Percentiles rank a stretch among this genome's conserved stretches.
phyloP scores from a whole-genome alignment of 2,797 vertebrate species.

The Leucoraja ocellata region DNA sequence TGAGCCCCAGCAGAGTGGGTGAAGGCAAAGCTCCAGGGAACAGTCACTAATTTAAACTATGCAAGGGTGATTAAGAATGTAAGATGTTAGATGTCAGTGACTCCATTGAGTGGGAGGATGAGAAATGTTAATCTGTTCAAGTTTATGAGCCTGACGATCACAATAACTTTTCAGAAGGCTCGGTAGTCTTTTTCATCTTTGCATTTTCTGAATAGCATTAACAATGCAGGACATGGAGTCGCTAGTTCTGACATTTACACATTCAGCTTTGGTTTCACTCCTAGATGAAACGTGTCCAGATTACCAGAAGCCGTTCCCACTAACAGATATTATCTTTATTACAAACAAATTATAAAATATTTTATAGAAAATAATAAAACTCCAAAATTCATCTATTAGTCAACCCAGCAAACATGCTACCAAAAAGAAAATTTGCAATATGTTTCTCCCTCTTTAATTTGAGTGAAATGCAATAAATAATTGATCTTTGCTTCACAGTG shows the following conservation, averaged over 20 bases:
- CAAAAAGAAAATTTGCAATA: background rate
- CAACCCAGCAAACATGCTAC: background rate
- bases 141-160: background rate
- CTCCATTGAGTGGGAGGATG: background rate
- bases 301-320: background rate
- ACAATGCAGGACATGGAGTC: background rate
- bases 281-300: background rate
- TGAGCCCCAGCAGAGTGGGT: background rate
- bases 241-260: constrained; percentile 10
- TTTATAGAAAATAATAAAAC: background rate
- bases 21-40: background rate
- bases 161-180: constrained; percentile 27
- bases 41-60: constrained; percentile 6
- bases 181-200: background rate
- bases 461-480: background rate
- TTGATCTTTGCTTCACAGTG: background rate
- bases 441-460: background rate
- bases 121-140: constrained; percentile 19
- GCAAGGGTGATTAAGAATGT: constrained; percentile 24
- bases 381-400: background rate
- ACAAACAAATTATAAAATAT: background rate
- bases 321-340: background rate
- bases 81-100: constrained; percentile 14
- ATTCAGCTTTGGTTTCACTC: background rate
- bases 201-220: constrained; percentile 21